Conservation (phyloP, 2,797 vertebrate species). For the Babyrousa celebensis region DNA sequence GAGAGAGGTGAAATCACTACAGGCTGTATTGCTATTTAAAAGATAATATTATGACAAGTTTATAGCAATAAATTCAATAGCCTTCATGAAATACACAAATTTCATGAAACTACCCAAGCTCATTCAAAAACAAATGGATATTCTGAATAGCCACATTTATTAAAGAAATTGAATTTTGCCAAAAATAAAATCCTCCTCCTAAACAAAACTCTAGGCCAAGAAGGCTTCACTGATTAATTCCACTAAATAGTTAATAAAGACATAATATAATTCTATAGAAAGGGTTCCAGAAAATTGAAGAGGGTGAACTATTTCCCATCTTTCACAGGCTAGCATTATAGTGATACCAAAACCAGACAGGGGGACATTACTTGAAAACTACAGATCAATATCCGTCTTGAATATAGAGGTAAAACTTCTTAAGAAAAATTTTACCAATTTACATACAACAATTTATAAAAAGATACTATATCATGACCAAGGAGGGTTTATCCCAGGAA, state of each 20-base stretch:
- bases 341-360: not conserved
- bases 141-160: not conserved
- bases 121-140: slow-evolving; percentile 4
- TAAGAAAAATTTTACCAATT: slow-evolving; percentile 16
- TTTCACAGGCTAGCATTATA: not conserved
- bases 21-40: not conserved
- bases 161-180: not conserved
- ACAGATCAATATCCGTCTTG: not conserved
- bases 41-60: not conserved
- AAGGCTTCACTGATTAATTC: not conserved
- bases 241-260: slow-evolving; percentile 3
- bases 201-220: not conserved
- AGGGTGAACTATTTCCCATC: not conserved
- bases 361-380: not conserved
- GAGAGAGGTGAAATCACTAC: not conserved
- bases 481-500: slow-evolving; percentile 2
- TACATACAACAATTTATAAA: not conserved
- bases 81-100: not conserved
- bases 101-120: not conserved
- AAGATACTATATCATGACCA: not conserved
- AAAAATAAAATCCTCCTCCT: not conserved
- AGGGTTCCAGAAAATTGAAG: not conserved
- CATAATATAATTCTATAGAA: not conserved
- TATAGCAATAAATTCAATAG: slow-evolving; percentile 36
- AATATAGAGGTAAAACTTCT: not conserved